Evolutionary conservation across 2,113 vertebrate species (phyloP).

Genomic region (Nothobranchius kuhntae): DNA sequence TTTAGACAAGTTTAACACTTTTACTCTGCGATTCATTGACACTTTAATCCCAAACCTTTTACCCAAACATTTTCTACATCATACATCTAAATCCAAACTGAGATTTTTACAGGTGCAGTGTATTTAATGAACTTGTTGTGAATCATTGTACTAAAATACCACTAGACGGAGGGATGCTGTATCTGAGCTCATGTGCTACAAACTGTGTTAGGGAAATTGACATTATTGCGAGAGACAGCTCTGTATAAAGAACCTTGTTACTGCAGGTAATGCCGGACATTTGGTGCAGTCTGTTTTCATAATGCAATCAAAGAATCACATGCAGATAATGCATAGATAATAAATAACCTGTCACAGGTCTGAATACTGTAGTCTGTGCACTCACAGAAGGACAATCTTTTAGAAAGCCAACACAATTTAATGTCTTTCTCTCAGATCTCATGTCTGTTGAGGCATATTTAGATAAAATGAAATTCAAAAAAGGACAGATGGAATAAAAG

Average conservation of each 20-base stretch:
- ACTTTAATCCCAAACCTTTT: too few species aligned
- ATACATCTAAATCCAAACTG: too few species aligned
- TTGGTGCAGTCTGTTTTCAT: constrained; percentile 36
- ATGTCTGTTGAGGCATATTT: constrained; percentile 31
- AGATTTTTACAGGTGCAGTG: neutral
- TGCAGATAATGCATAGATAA: constrained; percentile 51
- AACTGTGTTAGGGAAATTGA: neutral
- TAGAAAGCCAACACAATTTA: constrained; percentile 40
- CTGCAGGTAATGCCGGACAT: neutral
- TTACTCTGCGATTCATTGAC: too few species aligned
- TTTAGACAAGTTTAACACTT: too few species aligned
- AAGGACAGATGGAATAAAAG: constrained; percentile 45
- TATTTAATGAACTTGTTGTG: neutral
- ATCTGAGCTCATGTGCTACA: neutral
- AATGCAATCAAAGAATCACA: constrained; percentile 57
- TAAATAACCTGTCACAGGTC: constrained; percentile 20
- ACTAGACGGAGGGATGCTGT: neutral
- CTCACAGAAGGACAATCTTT: constrained; percentile 15
- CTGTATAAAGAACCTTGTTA: constrained; percentile 18
- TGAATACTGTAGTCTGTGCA: neutral
- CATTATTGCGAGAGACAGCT: neutral
- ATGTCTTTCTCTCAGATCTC: constrained; percentile 22
- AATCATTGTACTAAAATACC: neutral
- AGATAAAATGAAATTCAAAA: constrained; percentile 53
- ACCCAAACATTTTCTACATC: too few species aligned